Evolutionary conservation across 2,888 invertebrate genomes (phyloP), one percentile per base, ranked within the genome.

Genomic region (Caenorhabditis macrosperma): DNA sequence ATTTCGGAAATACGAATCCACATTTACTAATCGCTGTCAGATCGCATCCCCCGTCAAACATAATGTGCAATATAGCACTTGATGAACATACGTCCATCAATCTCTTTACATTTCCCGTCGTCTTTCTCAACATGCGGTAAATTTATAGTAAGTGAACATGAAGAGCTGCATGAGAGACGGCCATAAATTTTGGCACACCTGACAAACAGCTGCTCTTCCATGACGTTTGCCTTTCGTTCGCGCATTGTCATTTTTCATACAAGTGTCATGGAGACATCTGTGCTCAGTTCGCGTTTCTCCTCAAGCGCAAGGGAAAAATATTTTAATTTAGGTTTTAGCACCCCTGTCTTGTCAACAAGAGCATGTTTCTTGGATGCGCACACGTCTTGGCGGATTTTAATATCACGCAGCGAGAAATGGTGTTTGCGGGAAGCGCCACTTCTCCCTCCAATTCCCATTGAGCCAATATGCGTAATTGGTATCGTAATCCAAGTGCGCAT

Each of bases 401-500:
- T 77, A 77, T 77, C 69, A 57, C 35, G 17, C 41, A 15, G 24
- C 30, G 38, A 17, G 63, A 55, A 50, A 69, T 77, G 77, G 55
- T 72, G 72, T 68, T 68, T 68, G 68, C 67, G 61, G 63, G 76
- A 68, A 68, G 68, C 48, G 52, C 50, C 66, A 63, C 63, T 50
- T 50, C 35, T 26, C 38, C 26, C 38, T 30, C 48, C 67, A 60
- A 75, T 76, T 67, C 75, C 67, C 48, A 63, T 61, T 69, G 44
- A 76, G 44, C 63, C 71, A 78, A 78, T 78, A 72, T 71, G 48
- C 38, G 50, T 79, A 79, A 79, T 79, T 79, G 79, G 68, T 79
- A 75, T 79, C 74, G 74, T 68, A 78, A 74, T 68, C 78, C 68
- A 64, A 59, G 60, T 66, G 66, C 63, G 50, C 75, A 66, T 61